Conservation (phyloP, 2,797 vertebrate species). For the Brachyrhaphis roseni region DNA sequence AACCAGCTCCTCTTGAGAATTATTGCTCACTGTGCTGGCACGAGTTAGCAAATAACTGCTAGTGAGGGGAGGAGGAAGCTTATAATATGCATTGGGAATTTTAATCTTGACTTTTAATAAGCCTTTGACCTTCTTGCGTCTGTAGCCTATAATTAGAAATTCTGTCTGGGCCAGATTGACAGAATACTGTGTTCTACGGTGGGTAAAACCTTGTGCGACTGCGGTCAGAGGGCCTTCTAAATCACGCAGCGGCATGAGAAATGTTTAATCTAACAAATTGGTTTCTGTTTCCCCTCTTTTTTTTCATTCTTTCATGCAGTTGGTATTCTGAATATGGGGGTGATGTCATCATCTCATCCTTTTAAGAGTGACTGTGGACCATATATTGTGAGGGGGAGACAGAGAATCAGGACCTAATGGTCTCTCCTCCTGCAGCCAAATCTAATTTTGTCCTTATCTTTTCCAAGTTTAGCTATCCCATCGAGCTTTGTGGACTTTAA, state of each 20-base stretch:
- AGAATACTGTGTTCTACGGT: conserved; percentile 80
- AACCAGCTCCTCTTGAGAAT: conserved; percentile 54
- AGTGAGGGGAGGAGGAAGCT: conserved; percentile 70
- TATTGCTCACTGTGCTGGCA: conserved; percentile 64
- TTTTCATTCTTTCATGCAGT: conserved; percentile 68
- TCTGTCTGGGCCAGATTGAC: conserved; percentile 82
- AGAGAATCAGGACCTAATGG: conserved; percentile 69
- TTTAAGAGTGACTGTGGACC: conserved; percentile 75
- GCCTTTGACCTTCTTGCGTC: conserved; percentile 85
- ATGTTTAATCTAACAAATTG: conserved; percentile 86
- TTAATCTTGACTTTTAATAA: conserved; percentile 87
- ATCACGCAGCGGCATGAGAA: conserved; percentile 78
- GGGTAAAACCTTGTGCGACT: conserved; percentile 77
- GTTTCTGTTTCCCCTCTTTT: conserved; percentile 74
- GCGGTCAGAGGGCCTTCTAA: conserved; percentile 81
- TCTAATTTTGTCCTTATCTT: conserved; percentile 75
- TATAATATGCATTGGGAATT: conserved; percentile 78
- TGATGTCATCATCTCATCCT: conserved; percentile 82
- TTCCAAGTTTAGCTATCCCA: conserved; percentile 62
- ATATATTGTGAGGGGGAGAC: conserved; percentile 71
- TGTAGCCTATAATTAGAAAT: conserved; percentile 86
- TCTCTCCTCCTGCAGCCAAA: conserved; percentile 70
- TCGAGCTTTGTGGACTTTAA: conserved; percentile 55
- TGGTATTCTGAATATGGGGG: conserved; percentile 74
- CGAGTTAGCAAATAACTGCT: conserved; percentile 79